Conservation (phyloP, 2,797 vertebrate species). For the Mormyrops attenuatus region DNA sequence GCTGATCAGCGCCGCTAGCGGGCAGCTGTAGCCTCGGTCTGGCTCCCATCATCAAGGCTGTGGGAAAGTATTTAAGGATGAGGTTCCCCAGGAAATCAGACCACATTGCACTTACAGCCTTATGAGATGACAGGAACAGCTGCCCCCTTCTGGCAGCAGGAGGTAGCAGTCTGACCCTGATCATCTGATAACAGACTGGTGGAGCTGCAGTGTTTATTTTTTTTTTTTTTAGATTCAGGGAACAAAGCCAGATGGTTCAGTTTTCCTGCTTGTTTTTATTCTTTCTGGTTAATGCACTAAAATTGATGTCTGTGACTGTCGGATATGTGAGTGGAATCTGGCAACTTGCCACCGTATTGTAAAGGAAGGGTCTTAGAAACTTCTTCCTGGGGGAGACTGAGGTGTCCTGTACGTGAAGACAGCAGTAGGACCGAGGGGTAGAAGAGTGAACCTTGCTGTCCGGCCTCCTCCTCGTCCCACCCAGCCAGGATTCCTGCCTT, state of each 20-base stretch:
- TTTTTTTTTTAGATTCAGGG: conserved; percentile 81
- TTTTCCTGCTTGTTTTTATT: conserved; percentile 88
- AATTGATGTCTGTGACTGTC: conserved; percentile 80
- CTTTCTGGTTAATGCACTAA: conserved; percentile 94
- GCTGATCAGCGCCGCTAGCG: conserved; percentile 85
- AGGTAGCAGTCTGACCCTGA: conserved; percentile 78
- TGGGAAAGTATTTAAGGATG: conserved; percentile 36
- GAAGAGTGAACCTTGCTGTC: not conserved
- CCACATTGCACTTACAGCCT: conserved; percentile 94
- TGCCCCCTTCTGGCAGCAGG: conserved; percentile 46
- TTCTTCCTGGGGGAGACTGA: not conserved
- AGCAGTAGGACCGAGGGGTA: not conserved
- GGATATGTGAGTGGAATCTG: not conserved
- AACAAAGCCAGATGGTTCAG: conserved; percentile 73
- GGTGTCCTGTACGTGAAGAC: not conserved
- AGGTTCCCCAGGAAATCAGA: conserved; percentile 60
- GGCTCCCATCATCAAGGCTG: not conserved
- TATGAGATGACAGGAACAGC: conserved; percentile 68
- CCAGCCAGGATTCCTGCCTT: not conserved
- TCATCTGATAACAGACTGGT: conserved; percentile 76
- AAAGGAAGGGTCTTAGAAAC: not conserved
- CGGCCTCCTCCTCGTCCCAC: not conserved
- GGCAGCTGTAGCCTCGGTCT: conserved; percentile 86
- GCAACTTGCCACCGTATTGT: not conserved
- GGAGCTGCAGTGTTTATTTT: conserved; percentile 79